Evolutionary conservation across 2,888 invertebrate genomes (phyloP).

Genomic region (Scaptodrosophila latifasciaeformis): DNA sequence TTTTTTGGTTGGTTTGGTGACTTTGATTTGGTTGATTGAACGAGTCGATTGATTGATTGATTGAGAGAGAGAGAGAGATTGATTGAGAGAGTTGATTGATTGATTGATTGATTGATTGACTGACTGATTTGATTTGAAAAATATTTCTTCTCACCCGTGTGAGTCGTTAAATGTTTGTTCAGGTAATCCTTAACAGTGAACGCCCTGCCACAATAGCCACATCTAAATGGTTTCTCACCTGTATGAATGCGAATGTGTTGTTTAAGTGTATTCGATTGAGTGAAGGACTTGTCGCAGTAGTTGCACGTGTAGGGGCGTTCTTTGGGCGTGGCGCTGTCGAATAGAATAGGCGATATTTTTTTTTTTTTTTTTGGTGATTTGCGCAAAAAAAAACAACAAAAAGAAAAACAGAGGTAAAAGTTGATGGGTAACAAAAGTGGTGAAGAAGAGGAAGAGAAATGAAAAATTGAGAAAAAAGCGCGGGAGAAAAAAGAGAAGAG

Average conservation of each 20-base stretch:
- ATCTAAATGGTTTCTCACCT: conserved; percentile 75
- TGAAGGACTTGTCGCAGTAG: conserved; percentile 75
- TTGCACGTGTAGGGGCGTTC: conserved; percentile 75
- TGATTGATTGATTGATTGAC: conserved; percentile 49
- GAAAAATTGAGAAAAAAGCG: conserved; percentile 31
- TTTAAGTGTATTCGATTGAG: conserved; percentile 75
- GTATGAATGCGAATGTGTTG: conserved; percentile 75
- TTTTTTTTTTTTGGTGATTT: conserved; percentile 21
- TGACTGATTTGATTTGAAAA: conserved; percentile 70
- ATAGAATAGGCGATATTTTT: conserved; percentile 1
- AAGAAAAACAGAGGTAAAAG: conserved; percentile 10
- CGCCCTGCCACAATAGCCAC: conserved; percentile 75
- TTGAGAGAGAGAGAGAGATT: conserved; percentile 32
- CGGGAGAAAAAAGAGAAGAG: conserved; percentile 38
- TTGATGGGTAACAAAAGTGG: conserved; percentile 16
- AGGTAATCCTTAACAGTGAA: conserved; percentile 75
- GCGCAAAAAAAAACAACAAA: conserved; percentile 36
- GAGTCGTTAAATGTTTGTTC: conserved; percentile 76
- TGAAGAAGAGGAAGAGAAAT: conserved; percentile 28
- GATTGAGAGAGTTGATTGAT: conserved; percentile 41
- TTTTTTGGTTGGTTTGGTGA: conserved; percentile 33
- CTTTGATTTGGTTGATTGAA: conserved; percentile 46
- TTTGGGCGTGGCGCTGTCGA: conserved; percentile 72
- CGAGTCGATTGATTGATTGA: conserved; percentile 46
- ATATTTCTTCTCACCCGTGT: conserved; percentile 75